phyloP scores from a whole-genome alignment of 2,113 vertebrate species.

The Ahaetulla prasina region DNA sequence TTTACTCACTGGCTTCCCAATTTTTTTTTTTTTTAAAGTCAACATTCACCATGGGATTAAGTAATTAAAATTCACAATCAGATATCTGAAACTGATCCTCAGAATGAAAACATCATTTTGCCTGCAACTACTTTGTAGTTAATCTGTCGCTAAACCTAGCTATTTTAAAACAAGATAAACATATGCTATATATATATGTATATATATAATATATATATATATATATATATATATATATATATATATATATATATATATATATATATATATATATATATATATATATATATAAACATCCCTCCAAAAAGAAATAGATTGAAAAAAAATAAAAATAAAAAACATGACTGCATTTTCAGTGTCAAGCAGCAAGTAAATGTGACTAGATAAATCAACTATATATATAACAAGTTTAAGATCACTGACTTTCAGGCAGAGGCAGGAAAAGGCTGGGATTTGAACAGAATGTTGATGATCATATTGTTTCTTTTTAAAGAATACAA shows the following conservation, averaged over 20 bases:
- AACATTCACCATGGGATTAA: neutral
- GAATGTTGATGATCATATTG: constrained; percentile 3
- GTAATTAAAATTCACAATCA: neutral
- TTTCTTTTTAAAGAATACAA: neutral
- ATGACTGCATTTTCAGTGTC: neutral
- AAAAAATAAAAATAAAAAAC: neutral
- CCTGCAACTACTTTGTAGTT: neutral
- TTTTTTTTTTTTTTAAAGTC: neutral
- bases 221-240: too few species aligned
- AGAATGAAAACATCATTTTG: neutral
- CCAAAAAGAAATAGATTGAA: neutral
- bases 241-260: too few species aligned
- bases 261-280: too few species aligned
- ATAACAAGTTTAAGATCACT: neutral
- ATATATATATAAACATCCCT: neutral
- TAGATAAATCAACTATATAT: neutral
- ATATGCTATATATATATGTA: neutral
- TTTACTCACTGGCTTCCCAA: neutral
- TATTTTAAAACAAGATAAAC: neutral
- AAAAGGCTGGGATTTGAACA: neutral
- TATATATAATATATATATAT: too few species aligned
- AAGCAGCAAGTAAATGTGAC: neutral
- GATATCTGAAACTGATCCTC: neutral
- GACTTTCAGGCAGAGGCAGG: neutral
- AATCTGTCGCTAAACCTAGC: neutral